These are phyloP conservation scores for Drosophila mulleri DNA, from an alignment of 2,888 invertebrate genomes.

Conservation along the genomic window DNA sequence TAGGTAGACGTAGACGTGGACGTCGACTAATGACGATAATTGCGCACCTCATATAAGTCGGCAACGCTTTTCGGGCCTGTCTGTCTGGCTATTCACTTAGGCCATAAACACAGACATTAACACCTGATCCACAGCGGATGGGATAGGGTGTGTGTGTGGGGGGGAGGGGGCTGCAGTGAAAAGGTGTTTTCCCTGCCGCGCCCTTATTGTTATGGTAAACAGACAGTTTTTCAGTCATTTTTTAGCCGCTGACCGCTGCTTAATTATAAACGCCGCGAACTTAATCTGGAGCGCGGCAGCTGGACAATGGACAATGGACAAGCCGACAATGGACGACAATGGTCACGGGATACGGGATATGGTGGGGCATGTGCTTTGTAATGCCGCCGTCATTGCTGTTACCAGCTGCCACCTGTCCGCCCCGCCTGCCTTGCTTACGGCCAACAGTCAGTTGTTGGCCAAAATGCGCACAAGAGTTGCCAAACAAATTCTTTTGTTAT, in stretches of 20 bases:
- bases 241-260: constrained; percentile 52
- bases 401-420: constrained; percentile 41
- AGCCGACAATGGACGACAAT: constrained; percentile 34
- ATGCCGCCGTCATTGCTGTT: constrained; percentile 36
- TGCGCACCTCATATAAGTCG: constrained; percentile 67
- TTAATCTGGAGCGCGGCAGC: constrained; percentile 71
- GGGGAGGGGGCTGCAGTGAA: constrained; percentile 26
- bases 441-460: constrained; percentile 64
- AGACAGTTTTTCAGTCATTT: constrained; percentile 55
- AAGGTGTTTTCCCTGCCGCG: constrained; percentile 71
- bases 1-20: constrained; percentile 16
- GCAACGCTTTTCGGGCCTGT: constrained; percentile 46
- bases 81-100: constrained; percentile 61
- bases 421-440: constrained; percentile 14
- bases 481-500: constrained; percentile 83
- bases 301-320: constrained; percentile 53
- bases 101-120: constrained; percentile 81
- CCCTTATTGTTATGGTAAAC: constrained; percentile 79
- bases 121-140: constrained; percentile 74
- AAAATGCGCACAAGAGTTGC: constrained; percentile 78
- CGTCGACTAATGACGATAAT: constrained; percentile 70
- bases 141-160: background rate
- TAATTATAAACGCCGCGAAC: constrained; percentile 70
- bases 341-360: constrained; percentile 4
- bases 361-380: constrained; percentile 50